Evolutionary conservation across 1,140 invertebrate species (phyloP).

Genomic region (Cotesia typhae): DNA sequence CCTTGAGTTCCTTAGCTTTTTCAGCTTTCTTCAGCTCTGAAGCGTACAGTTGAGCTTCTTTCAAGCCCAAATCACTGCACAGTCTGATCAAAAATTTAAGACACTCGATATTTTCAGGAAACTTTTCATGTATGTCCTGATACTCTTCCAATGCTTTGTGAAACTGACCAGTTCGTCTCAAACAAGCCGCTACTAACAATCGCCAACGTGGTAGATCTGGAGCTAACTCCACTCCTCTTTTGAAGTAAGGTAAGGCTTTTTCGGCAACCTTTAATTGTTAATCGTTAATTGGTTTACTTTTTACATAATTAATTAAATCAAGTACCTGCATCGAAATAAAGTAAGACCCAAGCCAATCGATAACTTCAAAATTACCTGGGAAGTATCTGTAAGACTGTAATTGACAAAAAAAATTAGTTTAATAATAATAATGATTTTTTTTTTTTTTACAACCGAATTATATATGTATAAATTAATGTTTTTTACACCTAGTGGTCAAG

Average conservation of each 20-base stretch:
- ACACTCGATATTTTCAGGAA: slow-evolving; percentile 88
- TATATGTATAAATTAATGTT: too few species aligned
- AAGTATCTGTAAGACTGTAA: slow-evolving; percentile 85
- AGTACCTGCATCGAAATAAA: slow-evolving; percentile 86
- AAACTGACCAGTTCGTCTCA: slow-evolving; percentile 84
- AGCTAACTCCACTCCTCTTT: slow-evolving; percentile 87
- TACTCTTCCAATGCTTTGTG: slow-evolving; percentile 84
- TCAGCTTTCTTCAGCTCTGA: slow-evolving; percentile 85
- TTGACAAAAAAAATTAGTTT: slow-evolving; percentile 22
- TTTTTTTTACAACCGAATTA: too few species aligned
- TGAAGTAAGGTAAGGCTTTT: slow-evolving; percentile 89
- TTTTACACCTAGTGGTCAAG: too few species aligned
- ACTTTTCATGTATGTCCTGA: slow-evolving; percentile 79
- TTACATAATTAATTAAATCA: neutral
- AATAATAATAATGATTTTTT: slow-evolving; percentile 7
- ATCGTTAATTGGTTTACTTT: neutral
- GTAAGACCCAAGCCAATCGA: slow-evolving; percentile 92
- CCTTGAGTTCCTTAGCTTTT: slow-evolving; percentile 77
- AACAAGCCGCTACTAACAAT: slow-evolving; percentile 85
- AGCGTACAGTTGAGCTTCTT: slow-evolving; percentile 81
- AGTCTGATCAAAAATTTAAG: slow-evolving; percentile 85
- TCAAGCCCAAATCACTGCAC: slow-evolving; percentile 83
- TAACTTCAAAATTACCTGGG: slow-evolving; percentile 87
- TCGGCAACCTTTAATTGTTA: slow-evolving; percentile 70
- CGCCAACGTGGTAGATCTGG: slow-evolving; percentile 87